Evolutionary conservation across 1,140 invertebrate species (phyloP).

Genomic region (Caerostris extrusa): DNA sequence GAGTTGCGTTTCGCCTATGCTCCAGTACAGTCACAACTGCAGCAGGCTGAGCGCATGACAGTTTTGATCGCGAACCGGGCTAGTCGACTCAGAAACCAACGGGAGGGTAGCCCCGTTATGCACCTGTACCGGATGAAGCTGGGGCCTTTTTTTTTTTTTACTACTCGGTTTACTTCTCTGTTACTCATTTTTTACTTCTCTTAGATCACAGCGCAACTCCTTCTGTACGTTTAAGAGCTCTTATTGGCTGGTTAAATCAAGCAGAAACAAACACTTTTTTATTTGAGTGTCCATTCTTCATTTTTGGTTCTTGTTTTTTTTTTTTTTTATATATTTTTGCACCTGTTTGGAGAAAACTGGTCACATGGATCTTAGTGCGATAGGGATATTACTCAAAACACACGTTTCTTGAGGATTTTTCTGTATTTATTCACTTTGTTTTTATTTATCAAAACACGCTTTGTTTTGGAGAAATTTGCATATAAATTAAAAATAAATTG

Average conservation of each 20-base stretch:
- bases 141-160: constrained; percentile 26
- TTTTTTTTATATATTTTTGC: background rate
- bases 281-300: background rate
- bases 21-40: constrained; percentile 75
- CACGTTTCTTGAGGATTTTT: background rate
- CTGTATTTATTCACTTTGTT: background rate
- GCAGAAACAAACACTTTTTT: constrained; percentile 34
- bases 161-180: constrained; percentile 12
- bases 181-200: constrained; percentile 64
- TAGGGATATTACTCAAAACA: background rate
- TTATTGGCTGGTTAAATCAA: constrained; percentile 21
- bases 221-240: background rate
- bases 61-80: constrained; percentile 74
- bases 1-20: constrained; percentile 54
- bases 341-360: background rate
- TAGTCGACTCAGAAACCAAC: constrained; percentile 66
- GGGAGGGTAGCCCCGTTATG: constrained; percentile 72
- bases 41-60: constrained; percentile 76
- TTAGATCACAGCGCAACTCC: constrained; percentile 11
- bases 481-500: background rate
- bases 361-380: background rate
- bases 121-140: constrained; percentile 71
- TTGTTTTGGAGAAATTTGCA: background rate
- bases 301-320: background rate
- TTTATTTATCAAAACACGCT: background rate